Percentiles rank a stretch among this genome's conserved stretches.
These are phyloP conservation scores for Agrochola litura DNA, from an alignment of 2,888 invertebrate genomes.

Conservation along the genomic window DNA sequence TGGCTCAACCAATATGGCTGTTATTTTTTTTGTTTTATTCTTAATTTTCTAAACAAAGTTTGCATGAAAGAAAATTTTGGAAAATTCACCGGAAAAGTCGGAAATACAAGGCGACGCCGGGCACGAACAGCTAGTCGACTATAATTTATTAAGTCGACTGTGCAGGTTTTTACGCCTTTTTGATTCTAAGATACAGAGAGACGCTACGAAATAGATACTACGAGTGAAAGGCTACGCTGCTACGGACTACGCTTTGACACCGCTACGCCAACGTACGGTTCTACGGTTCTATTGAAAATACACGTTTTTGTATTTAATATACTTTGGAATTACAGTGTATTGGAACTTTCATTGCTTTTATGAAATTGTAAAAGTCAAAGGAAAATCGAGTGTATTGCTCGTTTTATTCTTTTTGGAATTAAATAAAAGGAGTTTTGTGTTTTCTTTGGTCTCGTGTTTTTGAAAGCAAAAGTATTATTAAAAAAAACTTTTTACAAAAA, in stretches of 20 bases:
- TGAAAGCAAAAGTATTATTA: background rate
- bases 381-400: background rate
- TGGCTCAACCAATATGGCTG: no score
- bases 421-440: background rate
- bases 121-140: no score
- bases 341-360: conserved; percentile 1
- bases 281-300: conserved; percentile 42
- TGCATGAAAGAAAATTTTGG: no score
- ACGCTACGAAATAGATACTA: conserved; percentile 12
- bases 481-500: no score
- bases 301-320: conserved; percentile 7
- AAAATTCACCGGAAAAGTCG: no score
- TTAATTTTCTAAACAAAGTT: no score
- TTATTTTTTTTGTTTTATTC: no score
- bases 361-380: conserved; percentile 13
- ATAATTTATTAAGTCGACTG: conserved; percentile 6
- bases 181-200: conserved; percentile 25
- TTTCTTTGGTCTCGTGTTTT: background rate
- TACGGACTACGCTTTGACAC: conserved; percentile 44
- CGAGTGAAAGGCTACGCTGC: conserved; percentile 40
- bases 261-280: conserved; percentile 34
- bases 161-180: conserved; percentile 13
- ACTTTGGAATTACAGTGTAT: conserved; percentile 2
- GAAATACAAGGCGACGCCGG: no score
- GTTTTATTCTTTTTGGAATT: background rate